Evolutionary conservation across 1,140 invertebrate genomes (phyloP).

Genomic region (Drosophila parvula): DNA sequence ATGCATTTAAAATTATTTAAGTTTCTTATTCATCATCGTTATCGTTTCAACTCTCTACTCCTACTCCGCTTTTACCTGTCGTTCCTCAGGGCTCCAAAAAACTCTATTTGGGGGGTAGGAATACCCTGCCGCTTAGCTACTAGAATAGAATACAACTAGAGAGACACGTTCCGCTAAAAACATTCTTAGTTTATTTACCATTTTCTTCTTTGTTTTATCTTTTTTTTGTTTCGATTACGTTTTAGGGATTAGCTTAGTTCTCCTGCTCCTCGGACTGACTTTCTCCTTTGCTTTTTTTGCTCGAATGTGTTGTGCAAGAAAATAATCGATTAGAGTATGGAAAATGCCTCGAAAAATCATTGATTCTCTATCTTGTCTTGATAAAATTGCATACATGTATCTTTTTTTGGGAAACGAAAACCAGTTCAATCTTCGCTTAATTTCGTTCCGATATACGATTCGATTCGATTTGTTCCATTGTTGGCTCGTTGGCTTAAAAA

Average conservation of each 20-base stretch:
- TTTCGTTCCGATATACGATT: constrained; percentile 38
- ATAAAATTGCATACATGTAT: constrained; percentile 28
- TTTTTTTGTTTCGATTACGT: constrained; percentile 43
- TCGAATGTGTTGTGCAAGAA: constrained; percentile 54
- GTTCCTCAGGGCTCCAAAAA: constrained; percentile 28
- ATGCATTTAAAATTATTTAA: constrained; percentile 82
- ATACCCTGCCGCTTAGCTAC: constrained; percentile 67
- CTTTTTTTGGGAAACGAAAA: constrained; percentile 29
- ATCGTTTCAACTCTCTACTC: background rate
- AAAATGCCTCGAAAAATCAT: constrained; percentile 49
- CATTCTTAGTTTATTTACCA: constrained; percentile 70
- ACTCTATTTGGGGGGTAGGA: constrained; percentile 23
- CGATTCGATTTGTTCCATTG: constrained; percentile 61
- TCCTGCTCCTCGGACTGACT: constrained; percentile 27
- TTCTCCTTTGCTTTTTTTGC: constrained; percentile 7
- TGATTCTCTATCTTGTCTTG: constrained; percentile 3
- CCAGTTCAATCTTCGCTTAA: constrained; percentile 30
- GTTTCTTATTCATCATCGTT: constrained; percentile 37
- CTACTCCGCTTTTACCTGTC: constrained; percentile 37
- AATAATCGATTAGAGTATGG: constrained; percentile 28
- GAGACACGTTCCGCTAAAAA: constrained; percentile 78
- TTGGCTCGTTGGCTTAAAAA: constrained; percentile 79
- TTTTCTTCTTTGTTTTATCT: constrained; percentile 2
- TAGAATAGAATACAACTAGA: constrained; percentile 71
- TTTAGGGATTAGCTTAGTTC: constrained; percentile 65